Base-by-base conservation (phyloP, 53 echinoderm and acorn worm genomes). In the Stichopus horrens region DNA sequence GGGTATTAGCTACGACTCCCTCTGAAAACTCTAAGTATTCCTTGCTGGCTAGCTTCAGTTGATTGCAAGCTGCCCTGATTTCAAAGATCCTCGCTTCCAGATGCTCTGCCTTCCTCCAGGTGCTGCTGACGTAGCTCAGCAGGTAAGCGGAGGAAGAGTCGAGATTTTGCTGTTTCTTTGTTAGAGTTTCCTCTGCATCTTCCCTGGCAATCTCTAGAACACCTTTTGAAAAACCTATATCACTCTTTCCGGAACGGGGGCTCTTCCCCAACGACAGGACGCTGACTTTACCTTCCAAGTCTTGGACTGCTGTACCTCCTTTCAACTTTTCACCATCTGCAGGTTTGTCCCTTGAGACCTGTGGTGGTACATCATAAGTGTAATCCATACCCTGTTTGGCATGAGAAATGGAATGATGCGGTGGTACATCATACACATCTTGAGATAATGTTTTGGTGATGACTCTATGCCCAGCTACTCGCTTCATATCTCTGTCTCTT, bases 51-150 rank as follows among this genome's bases (percentile, higher is more conserved):
- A 95, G 90, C 77, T 96, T 95, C 10, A 98, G 91, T 88, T 94
- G 95, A 86, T 96, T 92, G 81, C 95, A 98, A 8, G 98, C 98
- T 0, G 94, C 94, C 78, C 92, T 86, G 88, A 98, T 96, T 66
- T 98, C 98, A 76, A 92, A 93, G 75, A 98, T 93, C 52, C 91
- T 91, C 19, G 93, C 92, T 74, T 93, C 89, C 7, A 98, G 88
- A 59, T 89, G 85, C 13, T 86, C 89, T 75, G 91, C 89, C 21
- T 93, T 90, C 21, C 98, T 92, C 98, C 98, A 98, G 5, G 90
- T 88, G 90, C 98, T 98, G 88, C 98, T 94, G 63, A 98, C 98
- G 78, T 95, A 98, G 86, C 98, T 95, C 76, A 98, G 90, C 79
- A 98, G 83, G 81, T 98, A 93, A 20, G 98, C 92, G 7, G 93